Base-by-base conservation (phyloP, 1,140 invertebrate species). In the Medauroidea extradentata region DNA sequence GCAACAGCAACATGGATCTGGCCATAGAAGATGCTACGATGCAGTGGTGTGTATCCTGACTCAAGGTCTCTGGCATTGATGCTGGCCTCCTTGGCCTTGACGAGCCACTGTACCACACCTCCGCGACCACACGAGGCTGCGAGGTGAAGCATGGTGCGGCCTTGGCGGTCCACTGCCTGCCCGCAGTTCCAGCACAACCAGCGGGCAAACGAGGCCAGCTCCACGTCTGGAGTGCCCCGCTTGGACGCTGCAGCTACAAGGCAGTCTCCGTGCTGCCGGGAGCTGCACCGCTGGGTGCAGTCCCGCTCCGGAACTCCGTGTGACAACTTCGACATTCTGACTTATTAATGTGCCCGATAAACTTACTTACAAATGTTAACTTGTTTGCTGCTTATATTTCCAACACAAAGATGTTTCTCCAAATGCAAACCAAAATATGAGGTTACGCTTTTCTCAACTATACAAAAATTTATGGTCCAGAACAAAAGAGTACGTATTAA, bases 21-120 rank as follows among this genome's bases (percentile, higher is more conserved):
- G 1, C 88, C 88, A 77, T 88, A 89, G 73, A 87, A 89, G 24
- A 89, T 74, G 61, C 86, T 85, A 62, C 86, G 74, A 72, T 91
- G 89, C 16, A 91, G 71, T 0, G 88, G 78, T 14, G 88, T 89
- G 73, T 87, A 90, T 0, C 86, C 86, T 19, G 87, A 90, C 71
- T 90, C 88, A 1, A 69, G 61, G 71, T 91, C 88, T 63, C 80
- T 81, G 0, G 73, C 72, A 73, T 87, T 84, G 1, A 85, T 66
- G 66, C 85, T 80, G 1, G 78, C 77, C 51, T 83, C 75, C 39
- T 81, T 81, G 43, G 80, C 77, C 52, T 73, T 68, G 2, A 87
- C 60, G 2, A 91, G 71, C 88, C 88, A 90, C 65, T 84, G 78
- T 56, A 86, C 78, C 16, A 89, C 72, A 49, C 79, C 69, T 39